Percentiles rank a stretch among this genome's conserved stretches.
Evolutionary conservation across 53 echinoderm and acorn worm species (phyloP).

Genomic region (Paelopatides confundens): DNA sequence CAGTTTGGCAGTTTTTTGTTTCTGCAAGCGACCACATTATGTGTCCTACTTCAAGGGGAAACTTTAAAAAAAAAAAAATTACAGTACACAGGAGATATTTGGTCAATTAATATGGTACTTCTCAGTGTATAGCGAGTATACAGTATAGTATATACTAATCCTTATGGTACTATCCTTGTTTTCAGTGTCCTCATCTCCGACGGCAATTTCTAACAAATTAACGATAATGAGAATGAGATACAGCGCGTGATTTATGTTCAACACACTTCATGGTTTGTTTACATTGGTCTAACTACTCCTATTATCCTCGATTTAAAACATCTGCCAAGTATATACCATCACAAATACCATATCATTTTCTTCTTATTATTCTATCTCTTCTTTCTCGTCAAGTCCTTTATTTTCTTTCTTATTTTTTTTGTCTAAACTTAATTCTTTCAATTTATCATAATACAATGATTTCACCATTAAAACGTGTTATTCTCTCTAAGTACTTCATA

Average conservation of each 20-base stretch:
- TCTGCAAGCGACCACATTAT: too few species aligned
- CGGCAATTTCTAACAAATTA: not conserved
- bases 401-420: not conserved
- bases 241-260: constrained; percentile 14
- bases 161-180: too few species aligned
- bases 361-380: not conserved
- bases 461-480: not conserved
- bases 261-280: constrained; percentile 7
- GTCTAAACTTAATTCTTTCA: not conserved
- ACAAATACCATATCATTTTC: not conserved
- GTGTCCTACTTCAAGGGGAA: too few species aligned
- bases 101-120: too few species aligned
- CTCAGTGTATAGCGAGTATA: too few species aligned
- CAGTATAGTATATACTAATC: too few species aligned
- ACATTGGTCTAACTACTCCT: not conserved
- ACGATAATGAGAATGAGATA: not conserved
- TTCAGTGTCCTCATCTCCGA: not conserved
- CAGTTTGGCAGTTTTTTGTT: too few species aligned
- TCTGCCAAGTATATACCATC: not conserved
- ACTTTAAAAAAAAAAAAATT: too few species aligned
- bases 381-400: too few species aligned
- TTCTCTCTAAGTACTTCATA: not conserved
- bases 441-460: not conserved
- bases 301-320: not conserved
- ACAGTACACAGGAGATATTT: too few species aligned